These are phyloP conservation scores for Lampris megalopsis DNA, from an alignment of 2,113 vertebrate species.

Conservation along the genomic window DNA sequence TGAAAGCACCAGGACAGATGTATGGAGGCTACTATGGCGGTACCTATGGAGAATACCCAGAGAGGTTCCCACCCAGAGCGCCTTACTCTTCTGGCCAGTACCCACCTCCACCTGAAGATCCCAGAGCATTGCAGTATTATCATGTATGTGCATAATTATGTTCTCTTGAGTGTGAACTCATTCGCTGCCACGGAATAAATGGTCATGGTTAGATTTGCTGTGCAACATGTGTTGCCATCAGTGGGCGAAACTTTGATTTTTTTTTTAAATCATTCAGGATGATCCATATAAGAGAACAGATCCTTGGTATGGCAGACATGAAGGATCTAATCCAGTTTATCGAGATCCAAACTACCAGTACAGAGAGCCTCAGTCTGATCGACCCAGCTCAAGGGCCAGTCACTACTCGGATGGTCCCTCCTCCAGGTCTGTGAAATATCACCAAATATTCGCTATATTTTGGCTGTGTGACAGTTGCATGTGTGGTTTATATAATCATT, in stretches of 20 bases:
- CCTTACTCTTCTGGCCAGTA: conserved; percentile 82
- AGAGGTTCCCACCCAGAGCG: conserved; percentile 59
- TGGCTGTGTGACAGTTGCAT: too few relatives aligned
- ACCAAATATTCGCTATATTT: too few relatives aligned
- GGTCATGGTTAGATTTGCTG: too few relatives aligned
- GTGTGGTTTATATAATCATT: too few relatives aligned
- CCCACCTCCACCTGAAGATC: conserved; percentile 80
- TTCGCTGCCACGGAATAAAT: neutral
- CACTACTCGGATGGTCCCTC: conserved; percentile 92
- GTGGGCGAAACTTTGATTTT: neutral
- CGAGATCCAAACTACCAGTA: conserved; percentile 83
- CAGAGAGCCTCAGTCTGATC: conserved; percentile 85
- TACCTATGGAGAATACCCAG: conserved; percentile 84
- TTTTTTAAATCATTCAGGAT: conserved; percentile 67
- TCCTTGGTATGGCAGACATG: conserved; percentile 85
- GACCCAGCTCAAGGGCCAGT: conserved; percentile 90
- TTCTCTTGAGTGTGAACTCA: neutral
- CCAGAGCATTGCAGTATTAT: conserved; percentile 88
- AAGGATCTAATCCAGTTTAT: conserved; percentile 75
- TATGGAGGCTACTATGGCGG: conserved; percentile 79
- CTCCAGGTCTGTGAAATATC: conserved; percentile 83
- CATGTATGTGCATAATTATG: conserved; percentile 78
- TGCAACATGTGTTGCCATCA: too few relatives aligned
- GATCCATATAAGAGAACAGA: conserved; percentile 86
- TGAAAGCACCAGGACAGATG: conserved; percentile 63